Evolutionary conservation across 1,140 invertebrate species (phyloP).

Genomic region (Gryon sp.): DNA sequence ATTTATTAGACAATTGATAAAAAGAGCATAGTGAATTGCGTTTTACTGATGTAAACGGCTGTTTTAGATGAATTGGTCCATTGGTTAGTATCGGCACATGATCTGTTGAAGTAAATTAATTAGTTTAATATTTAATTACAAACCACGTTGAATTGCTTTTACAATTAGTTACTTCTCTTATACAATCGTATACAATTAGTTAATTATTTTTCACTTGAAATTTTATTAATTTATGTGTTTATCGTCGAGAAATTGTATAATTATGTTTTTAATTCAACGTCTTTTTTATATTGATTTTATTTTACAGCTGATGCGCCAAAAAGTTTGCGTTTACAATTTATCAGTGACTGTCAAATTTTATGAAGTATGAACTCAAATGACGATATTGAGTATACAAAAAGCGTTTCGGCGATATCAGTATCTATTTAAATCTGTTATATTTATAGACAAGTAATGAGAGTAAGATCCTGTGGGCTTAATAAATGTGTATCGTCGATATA

Average conservation of each 20-base stretch:
- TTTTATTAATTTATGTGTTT: too few species aligned
- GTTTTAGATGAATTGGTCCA: slow-evolving; percentile 1
- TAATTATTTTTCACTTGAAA: too few species aligned
- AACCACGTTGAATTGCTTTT: too few species aligned
- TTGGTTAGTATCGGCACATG: not conserved
- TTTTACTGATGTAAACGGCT: slow-evolving; percentile 16
- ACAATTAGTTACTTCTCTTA: too few species aligned
- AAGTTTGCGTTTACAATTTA: slow-evolving; percentile 20
- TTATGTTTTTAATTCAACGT: too few species aligned
- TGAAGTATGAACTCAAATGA: slow-evolving; percentile 43
- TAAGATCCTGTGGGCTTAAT: slow-evolving; percentile 42
- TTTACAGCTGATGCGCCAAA: slow-evolving; percentile 3
- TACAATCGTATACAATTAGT: too few species aligned
- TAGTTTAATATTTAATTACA: too few species aligned
- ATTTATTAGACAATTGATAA: slow-evolving; percentile 46
- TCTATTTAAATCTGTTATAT: slow-evolving; percentile 32
- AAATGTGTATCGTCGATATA: slow-evolving; percentile 45
- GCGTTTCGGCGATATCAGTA: slow-evolving; percentile 38
- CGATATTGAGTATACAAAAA: slow-evolving; percentile 27
- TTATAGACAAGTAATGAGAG: slow-evolving; percentile 36
- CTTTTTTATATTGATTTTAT: too few species aligned
- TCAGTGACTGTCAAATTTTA: slow-evolving; percentile 41
- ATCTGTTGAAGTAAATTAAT: slow-evolving; percentile 2
- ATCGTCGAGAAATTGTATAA: too few species aligned
- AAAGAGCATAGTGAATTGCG: slow-evolving; percentile 21